phyloP scores from a whole-genome alignment of 23 tunicate genomes.

The Aplidium turbinatum region DNA sequence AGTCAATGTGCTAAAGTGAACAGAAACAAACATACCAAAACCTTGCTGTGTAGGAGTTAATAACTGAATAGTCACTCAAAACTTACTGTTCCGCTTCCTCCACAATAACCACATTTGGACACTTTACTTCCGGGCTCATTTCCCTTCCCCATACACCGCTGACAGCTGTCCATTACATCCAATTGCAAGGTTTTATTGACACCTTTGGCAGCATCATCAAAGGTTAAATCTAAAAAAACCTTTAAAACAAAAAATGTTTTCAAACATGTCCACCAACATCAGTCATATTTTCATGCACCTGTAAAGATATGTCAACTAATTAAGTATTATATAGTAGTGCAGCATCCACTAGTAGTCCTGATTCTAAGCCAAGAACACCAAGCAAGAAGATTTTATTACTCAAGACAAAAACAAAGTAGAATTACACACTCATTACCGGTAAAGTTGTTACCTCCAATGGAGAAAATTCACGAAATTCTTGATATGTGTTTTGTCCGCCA shows the following conservation, averaged over 20 bases:
- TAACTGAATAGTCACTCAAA: too few relatives aligned
- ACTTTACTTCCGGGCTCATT: constrained; percentile 92
- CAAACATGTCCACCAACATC: too few relatives aligned
- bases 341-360: too few relatives aligned
- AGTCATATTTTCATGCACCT: too few relatives aligned
- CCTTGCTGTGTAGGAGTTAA: too few relatives aligned
- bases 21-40: too few relatives aligned
- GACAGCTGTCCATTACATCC: constrained; percentile 86
- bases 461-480: constrained; percentile 76
- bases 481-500: constrained; percentile 34
- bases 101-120: constrained; percentile 82
- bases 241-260: constrained; percentile 26
- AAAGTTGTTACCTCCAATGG: constrained; percentile 68
- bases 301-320: too few relatives aligned
- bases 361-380: too few relatives aligned
- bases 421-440: background rate
- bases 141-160: constrained; percentile 71
- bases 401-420: background rate
- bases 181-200: constrained; percentile 70
- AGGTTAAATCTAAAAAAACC: constrained; percentile 82
- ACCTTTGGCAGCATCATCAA: constrained; percentile 89
- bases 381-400: background rate
- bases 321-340: too few relatives aligned
- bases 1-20: too few relatives aligned
- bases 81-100: constrained; percentile 83